phyloP scores from a whole-genome alignment of 2,797 vertebrate species.

The Labeo calbasu region DNA sequence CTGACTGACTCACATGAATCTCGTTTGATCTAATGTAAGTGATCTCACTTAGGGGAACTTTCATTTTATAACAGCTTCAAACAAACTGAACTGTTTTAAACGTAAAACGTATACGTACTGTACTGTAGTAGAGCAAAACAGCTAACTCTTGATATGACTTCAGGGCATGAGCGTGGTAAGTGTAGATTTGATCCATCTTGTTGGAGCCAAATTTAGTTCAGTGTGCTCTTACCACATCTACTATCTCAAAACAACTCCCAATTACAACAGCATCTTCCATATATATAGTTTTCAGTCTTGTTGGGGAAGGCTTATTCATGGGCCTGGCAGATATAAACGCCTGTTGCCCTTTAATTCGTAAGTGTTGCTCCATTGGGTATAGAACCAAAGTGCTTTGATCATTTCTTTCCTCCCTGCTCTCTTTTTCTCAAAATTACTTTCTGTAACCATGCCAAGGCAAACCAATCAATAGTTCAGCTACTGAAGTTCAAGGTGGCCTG shows the following conservation, averaged over 20 bases:
- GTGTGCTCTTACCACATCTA: constrained; percentile 48
- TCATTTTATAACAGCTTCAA: constrained; percentile 53
- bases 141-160: constrained; percentile 28
- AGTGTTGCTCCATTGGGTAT: constrained; percentile 55
- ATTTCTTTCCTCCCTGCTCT: constrained; percentile 33
- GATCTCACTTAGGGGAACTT: constrained; percentile 58
- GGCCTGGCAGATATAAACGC: constrained; percentile 58
- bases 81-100: constrained; percentile 5
- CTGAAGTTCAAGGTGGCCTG: constrained; percentile 57
- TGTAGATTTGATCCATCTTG: constrained; percentile 42
- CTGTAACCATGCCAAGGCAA: constrained; percentile 65
- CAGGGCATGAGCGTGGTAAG: constrained; percentile 10
- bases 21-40: constrained; percentile 49
- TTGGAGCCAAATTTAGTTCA: constrained; percentile 43
- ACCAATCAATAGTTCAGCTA: constrained; percentile 65
- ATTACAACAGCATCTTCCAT: constrained; percentile 55
- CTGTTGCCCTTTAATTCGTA: constrained; percentile 59
- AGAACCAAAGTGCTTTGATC: constrained; percentile 57
- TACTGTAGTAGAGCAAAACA: constrained; percentile 6
- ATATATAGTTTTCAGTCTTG: constrained; percentile 57
- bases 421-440: constrained; percentile 57
- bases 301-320: constrained; percentile 60
- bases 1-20: constrained; percentile 64
- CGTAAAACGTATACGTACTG: not conserved
- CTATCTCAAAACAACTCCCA: constrained; percentile 53